A percentile compares a stretch with the other conserved stretches of the same genome.
Conservation (phyloP, 2,113 vertebrate species). For the Rutilus rutilus region DNA sequence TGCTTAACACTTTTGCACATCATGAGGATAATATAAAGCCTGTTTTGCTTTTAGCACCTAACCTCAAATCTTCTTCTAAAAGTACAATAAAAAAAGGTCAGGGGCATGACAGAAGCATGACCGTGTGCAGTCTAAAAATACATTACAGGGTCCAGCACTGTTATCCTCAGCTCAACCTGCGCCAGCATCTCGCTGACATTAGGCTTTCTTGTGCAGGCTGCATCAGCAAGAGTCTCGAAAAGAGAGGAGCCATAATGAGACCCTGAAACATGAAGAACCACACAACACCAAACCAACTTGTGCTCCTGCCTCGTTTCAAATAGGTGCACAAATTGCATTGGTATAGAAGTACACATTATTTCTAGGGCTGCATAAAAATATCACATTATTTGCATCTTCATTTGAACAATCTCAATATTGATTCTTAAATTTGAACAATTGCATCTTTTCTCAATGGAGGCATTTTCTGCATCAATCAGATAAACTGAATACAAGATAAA, state of each 20-base stretch:
- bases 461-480: no score
- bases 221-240: constrained; percentile 10
- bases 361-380: neutral
- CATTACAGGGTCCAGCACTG: neutral
- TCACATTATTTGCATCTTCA: neutral
- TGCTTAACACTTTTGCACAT: neutral
- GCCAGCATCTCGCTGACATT: constrained; percentile 28
- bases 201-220: constrained; percentile 17
- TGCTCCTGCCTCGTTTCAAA: neutral
- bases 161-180: constrained; percentile 17
- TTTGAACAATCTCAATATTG: neutral
- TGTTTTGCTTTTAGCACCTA: constrained; percentile 8
- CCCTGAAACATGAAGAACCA: constrained; percentile 29
- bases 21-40: neutral
- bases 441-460: no score
- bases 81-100: constrained; percentile 19
- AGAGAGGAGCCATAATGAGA: constrained; percentile 37
- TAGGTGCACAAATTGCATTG: neutral
- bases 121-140: constrained; percentile 34
- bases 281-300: neutral
- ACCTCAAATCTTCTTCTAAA: neutral
- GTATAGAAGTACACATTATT: neutral
- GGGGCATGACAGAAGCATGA: constrained; percentile 30
- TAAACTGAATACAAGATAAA: neutral
- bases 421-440: neutral